Conservation (phyloP, 2,113 vertebrate species). For the Otis tarda region DNA sequence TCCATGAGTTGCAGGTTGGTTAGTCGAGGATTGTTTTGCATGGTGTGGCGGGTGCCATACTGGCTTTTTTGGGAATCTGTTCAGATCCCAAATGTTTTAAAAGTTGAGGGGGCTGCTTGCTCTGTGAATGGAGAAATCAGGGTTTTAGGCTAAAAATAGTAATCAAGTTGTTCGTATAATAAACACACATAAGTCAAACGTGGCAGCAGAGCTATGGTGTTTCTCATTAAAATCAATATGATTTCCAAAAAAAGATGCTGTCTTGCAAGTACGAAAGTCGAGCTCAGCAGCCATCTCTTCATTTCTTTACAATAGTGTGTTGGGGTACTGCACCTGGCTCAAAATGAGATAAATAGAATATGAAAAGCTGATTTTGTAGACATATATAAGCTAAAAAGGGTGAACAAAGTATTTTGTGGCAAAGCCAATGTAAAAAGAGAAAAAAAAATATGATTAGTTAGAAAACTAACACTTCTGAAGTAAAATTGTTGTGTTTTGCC, state of each 20-base stretch:
- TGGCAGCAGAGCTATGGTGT: neutral
- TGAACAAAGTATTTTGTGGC: neutral
- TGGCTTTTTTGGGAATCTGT: neutral
- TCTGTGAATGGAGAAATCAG: neutral
- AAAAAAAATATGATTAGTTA: neutral
- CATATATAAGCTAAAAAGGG: neutral
- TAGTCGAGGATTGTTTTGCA: rapidly evolving
- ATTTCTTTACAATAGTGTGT: neutral
- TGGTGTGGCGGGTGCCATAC: rapidly evolving
- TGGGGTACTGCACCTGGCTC: neutral
- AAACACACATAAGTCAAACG: neutral
- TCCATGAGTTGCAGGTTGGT: neutral
- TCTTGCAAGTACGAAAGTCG: constrained; percentile 46
- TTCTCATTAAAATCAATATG: neutral
- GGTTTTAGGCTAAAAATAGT: neutral
- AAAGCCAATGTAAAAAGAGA: constrained; percentile 15
- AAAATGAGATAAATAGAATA: neutral
- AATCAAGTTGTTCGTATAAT: neutral
- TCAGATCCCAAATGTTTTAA: neutral
- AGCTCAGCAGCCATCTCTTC: constrained; percentile 29
- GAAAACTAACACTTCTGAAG: constrained; percentile 30
- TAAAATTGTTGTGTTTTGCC: constrained; percentile 47
- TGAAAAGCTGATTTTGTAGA: neutral
- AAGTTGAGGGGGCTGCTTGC: neutral
- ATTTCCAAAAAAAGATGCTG: constrained; percentile 45